Evolutionary conservation across 23 tunicate genomes (phyloP).

Genomic region (Halocynthia aurantium): DNA sequence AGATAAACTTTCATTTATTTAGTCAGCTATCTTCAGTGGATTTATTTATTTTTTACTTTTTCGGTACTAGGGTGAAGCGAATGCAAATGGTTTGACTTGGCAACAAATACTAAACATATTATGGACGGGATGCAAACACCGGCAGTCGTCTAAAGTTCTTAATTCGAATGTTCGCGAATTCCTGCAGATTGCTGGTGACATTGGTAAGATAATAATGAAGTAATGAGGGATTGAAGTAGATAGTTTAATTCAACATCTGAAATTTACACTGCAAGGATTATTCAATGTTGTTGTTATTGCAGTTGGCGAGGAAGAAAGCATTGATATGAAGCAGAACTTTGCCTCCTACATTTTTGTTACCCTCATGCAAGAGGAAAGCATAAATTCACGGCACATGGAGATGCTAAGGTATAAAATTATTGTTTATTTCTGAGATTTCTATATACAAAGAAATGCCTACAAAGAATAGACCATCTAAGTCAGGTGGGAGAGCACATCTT

Average conservation of each 20-base stretch:
- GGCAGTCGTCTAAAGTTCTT: slow-evolving; percentile 10
- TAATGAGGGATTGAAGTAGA: too few relatives aligned
- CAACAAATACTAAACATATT: slow-evolving; percentile 17
- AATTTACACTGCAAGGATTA: too few relatives aligned
- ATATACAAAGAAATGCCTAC: too few relatives aligned
- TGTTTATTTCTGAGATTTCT: too few relatives aligned
- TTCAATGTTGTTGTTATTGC: background rate
- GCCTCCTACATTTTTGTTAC: slow-evolving; percentile 20
- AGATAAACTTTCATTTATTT: too few relatives aligned
- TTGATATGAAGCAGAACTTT: slow-evolving; percentile 11
- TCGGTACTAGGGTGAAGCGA: background rate
- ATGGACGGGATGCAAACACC: slow-evolving; percentile 21
- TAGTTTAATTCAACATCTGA: too few relatives aligned
- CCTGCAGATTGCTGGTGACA: slow-evolving; percentile 10
- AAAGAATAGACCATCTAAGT: too few relatives aligned
- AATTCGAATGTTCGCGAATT: slow-evolving; percentile 1
- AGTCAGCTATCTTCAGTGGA: background rate
- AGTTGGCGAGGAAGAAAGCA: slow-evolving; percentile 22
- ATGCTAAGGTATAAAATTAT: too few relatives aligned
- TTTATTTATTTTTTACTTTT: background rate
- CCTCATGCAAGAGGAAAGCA: background rate
- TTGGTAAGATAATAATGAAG: slow-evolving; percentile 1
- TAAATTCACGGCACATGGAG: too few relatives aligned
- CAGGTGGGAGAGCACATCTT: too few relatives aligned
- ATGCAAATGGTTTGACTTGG: slow-evolving; percentile 20